phyloP scores from a whole-genome alignment of 2,888 invertebrate species.

The Conomelus anceps region DNA sequence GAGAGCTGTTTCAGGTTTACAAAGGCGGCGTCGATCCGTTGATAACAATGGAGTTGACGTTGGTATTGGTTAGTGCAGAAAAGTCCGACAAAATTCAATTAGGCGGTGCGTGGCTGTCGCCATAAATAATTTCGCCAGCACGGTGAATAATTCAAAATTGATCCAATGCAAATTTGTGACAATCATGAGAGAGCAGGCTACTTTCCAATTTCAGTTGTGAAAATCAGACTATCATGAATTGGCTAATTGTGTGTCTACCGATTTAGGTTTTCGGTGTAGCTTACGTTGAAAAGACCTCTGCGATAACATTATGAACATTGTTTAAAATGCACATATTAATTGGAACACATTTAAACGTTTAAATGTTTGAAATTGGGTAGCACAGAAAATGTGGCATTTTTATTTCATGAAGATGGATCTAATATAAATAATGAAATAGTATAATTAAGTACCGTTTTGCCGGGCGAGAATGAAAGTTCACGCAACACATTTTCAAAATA shows the following conservation, averaged over 20 bases:
- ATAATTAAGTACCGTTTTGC: no score
- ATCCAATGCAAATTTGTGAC: not conserved
- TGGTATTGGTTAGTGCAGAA: not conserved
- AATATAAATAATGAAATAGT: no score
- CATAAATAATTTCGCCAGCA: not conserved
- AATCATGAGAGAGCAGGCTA: not conserved
- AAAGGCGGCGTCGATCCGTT: not conserved
- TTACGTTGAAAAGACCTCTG: no score
- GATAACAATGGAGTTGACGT: no score
- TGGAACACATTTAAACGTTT: no score
- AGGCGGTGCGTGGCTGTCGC: not conserved
- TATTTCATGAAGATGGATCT: no score
- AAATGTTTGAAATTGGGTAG: no score
- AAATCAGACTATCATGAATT: not conserved
- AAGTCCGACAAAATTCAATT: not conserved
- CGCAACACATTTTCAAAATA: no score
- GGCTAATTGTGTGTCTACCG: not conserved
- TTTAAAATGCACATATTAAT: no score
- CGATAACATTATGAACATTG: no score
- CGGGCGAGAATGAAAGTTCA: no score
- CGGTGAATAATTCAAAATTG: not conserved
- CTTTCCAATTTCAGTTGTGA: not conserved
- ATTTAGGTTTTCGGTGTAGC: not conserved
- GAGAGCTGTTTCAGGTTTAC: not conserved
- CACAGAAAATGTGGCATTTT: no score